Conservation (phyloP, 2,888 invertebrate genomes). For the Drosophila colorata region DNA sequence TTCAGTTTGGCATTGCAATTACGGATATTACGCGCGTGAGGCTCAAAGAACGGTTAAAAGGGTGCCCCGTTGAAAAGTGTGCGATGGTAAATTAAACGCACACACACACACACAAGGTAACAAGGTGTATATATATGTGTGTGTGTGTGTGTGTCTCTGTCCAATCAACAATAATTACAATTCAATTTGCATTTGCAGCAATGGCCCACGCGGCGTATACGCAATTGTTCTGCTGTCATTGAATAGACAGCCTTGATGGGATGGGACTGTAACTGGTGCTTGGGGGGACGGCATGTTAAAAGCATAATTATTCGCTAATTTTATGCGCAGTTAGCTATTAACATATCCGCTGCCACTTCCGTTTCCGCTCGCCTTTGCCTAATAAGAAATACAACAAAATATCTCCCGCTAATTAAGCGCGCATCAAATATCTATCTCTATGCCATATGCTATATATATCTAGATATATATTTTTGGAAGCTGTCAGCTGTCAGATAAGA, state of each 20-base stretch:
- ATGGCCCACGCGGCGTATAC: constrained; percentile 47
- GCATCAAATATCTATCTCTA: background rate
- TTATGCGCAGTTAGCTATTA: constrained; percentile 58
- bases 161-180: constrained; percentile 62
- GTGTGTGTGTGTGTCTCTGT: constrained; percentile 8
- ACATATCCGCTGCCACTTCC: constrained; percentile 44
- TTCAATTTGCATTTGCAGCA: constrained; percentile 56
- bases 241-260: background rate
- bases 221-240: constrained; percentile 30
- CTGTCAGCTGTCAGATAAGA: constrained; percentile 12
- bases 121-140: background rate
- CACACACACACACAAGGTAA: constrained; percentile 4
- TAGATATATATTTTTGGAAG: constrained; percentile 7
- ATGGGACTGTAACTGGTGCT: no score
- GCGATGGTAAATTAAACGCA: constrained; percentile 31
- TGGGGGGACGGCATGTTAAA: constrained; percentile 15
- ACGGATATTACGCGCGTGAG: constrained; percentile 41
- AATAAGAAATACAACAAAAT: background rate
- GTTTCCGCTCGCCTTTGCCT: constrained; percentile 34
- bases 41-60: constrained; percentile 34
- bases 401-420: background rate
- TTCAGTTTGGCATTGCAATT: constrained; percentile 46
- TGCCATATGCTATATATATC: background rate
- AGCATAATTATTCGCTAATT: constrained; percentile 71
- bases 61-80: constrained; percentile 20